These are phyloP conservation scores for Mormyrops boulengeri DNA, from an alignment of 2,797 vertebrate genomes.

Conservation along the genomic window DNA sequence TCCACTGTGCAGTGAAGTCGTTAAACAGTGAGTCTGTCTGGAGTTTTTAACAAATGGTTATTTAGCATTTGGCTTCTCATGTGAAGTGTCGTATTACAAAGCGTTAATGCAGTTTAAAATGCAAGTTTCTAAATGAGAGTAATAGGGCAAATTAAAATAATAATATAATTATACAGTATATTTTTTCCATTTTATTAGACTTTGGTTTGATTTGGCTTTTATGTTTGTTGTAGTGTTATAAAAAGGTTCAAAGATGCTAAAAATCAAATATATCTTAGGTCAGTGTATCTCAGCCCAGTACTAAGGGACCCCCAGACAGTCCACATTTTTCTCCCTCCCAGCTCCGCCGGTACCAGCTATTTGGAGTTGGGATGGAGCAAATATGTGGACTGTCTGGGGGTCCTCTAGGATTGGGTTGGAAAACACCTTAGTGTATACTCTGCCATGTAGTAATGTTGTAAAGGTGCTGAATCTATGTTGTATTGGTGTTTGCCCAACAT, in stretches of 20 bases:
- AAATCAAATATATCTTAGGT: background rate
- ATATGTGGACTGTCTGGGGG: background rate
- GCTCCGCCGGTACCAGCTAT: too few relatives aligned
- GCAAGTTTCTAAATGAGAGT: background rate
- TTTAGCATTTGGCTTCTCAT: background rate
- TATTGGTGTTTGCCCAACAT: background rate
- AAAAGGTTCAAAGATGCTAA: background rate
- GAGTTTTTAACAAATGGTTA: background rate
- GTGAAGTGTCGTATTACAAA: background rate
- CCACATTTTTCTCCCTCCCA: too few relatives aligned
- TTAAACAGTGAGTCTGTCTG: constrained; percentile 76
- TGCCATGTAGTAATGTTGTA: background rate
- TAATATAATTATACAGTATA: background rate
- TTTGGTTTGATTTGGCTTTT: background rate
- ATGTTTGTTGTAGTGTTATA: background rate
- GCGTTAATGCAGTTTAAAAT: background rate
- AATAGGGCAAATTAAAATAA: background rate
- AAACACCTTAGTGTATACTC: background rate
- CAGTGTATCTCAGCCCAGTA: too few relatives aligned
- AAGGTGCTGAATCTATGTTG: background rate
- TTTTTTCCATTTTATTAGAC: background rate
- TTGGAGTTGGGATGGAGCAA: background rate
- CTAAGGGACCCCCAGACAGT: too few relatives aligned
- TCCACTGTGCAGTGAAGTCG: constrained; percentile 91
- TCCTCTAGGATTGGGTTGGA: background rate